Evolutionary conservation across 2,888 invertebrate species (phyloP), one percentile per base, ranked within the genome.

Genomic region (Dichetophora obliterata): DNA sequence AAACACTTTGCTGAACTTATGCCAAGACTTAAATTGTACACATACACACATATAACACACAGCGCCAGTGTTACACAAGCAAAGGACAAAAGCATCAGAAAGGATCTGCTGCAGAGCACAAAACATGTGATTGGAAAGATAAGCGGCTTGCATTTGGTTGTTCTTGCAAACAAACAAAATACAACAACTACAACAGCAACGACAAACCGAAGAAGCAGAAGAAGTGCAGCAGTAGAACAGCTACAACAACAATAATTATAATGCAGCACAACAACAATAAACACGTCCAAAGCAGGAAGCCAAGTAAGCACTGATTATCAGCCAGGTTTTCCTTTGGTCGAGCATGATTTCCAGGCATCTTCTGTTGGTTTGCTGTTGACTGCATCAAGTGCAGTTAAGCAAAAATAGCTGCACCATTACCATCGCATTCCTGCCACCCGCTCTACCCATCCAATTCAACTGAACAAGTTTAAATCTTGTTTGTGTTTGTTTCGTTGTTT

Each of bases 61-160:
- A 54, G 27, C n/a, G 16, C n/a, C 63, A 34, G 16, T 14, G 34
- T 63, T 34, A n/a, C 34, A 5, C 63, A 19, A 63, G 34, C 19
- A 31, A 6, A 31, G 34, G 63, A 34, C 9, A 27, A n/a, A 63
- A 5, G 34, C 63, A 16, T 31, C 31, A 31, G 2, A n/a, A 31
- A 27, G 61, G 27, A 61, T 43, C 24, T 66, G 66, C 19, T 66
- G 19, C 22, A 57, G 70, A 70, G 70, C 70, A 65, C 66, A 24
- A 71, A 71, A 57, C 71, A 71, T 59, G 71, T 70, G 71, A 59
- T 71, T 71, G 71, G 71, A 71, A 71, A 71, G 71, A 71, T 71
- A 71, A 71, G 71, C 71, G 59, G 71, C 71, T 71, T 71, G 71
- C 14, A 37, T 43, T 57, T 71, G 71, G 57, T 68, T 68, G 68